Evolutionary conservation across 37 sponge, comb jelly and placozoan species (phyloP), one percentile per base, ranked within the genome.

Genomic region (Beroe forskalii): DNA sequence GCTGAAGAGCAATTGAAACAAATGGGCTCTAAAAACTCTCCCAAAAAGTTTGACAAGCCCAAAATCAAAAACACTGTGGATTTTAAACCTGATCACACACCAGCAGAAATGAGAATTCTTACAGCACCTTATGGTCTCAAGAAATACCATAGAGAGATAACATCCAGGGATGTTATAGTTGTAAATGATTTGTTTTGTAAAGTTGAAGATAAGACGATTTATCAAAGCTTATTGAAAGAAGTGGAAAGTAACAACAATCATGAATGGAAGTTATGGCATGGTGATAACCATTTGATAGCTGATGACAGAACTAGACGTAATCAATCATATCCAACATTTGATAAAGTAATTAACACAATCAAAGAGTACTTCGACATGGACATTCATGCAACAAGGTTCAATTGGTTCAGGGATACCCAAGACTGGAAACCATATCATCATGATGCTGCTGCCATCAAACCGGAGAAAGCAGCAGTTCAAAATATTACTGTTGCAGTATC

Each of bases 361-460:
- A n/a, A 44, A 27, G 86, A 80, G 27, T 80, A 43, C 33, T 80
- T 80, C 28, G 40, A 37, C 23, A 80, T 80, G 86, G 86, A 80
- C 41, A 38, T 80, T 27, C 86, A 80, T 41, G 86, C 86, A 0
- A 80, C 86, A 1, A 17, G 86, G 25, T 80, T 80, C 33, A 80
- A 80, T 27, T 80, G 86, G 86, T 80, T 80, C 28, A 80, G 86
- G 25, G 86, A 80, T 30, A 80, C 86, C 23, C 27, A 41, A 22
- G 86, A 80, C 25, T 80, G 86, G 86, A 80, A 80, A 55, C 86
- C 86, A n/a, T n/a, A 80, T 42, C 86, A 80, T 42, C 86, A 80
- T 25, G 86, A 80, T 80, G 86, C 86, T 80, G 86, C 86, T 6
- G 86, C 86, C 4, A 44, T 80, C 30, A 80, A 80, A 80, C 86